phyloP scores from a whole-genome alignment of 2,888 invertebrate species.

The Lysandra bellargus region DNA sequence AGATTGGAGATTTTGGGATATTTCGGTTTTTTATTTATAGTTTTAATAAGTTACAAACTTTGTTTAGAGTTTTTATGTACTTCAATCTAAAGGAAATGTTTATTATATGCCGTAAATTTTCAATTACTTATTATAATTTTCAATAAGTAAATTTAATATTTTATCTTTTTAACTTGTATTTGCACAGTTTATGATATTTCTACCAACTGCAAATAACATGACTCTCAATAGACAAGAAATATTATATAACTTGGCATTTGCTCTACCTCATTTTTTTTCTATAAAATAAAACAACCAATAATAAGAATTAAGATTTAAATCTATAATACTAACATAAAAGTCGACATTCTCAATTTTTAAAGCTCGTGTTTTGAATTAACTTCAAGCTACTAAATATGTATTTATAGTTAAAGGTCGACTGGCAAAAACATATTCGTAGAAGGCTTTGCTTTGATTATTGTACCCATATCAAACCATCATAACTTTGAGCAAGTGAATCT shows the following conservation, averaged over 20 bases:
- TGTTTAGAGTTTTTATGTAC: not conserved
- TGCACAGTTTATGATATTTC: no score
- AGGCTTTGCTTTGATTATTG: conserved; percentile 14
- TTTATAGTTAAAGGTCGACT: not conserved
- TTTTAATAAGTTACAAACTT: not conserved
- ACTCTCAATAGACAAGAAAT: no score
- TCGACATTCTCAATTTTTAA: not conserved
- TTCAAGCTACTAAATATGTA: not conserved
- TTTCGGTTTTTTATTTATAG: not conserved
- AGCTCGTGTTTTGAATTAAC: not conserved
- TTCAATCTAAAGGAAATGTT: not conserved
- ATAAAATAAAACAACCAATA: no score
- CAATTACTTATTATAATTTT: no score
- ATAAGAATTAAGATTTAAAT: no score
- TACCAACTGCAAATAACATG: no score
- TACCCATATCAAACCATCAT: not conserved
- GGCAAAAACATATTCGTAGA: conserved; percentile 17
- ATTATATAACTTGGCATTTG: no score
- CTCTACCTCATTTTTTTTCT: no score
- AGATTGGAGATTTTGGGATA: conserved; percentile 34
- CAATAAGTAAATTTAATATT: no score
- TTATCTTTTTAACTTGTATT: no score
- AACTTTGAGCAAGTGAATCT: not conserved
- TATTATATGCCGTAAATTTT: no score
- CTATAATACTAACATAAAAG: not conserved